Evolutionary conservation across 2,797 vertebrate genomes (phyloP).

Genomic region (Lacerta agilis): DNA sequence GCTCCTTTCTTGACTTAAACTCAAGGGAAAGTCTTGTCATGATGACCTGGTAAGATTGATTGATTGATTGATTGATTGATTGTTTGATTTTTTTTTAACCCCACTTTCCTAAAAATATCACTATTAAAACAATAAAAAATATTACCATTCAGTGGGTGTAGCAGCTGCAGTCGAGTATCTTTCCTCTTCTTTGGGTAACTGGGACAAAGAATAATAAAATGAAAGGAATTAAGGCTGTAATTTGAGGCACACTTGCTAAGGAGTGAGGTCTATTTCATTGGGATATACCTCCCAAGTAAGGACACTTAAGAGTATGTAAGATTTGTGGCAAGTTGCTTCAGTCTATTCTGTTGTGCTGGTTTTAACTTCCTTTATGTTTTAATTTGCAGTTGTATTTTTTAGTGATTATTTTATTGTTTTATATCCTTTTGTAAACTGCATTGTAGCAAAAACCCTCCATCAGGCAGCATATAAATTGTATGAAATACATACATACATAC

Average conservation of each 20-base stretch:
- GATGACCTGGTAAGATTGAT: not conserved
- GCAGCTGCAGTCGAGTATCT: not conserved
- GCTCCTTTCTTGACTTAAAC: not conserved
- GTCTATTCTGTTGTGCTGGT: no score
- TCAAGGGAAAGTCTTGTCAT: not conserved
- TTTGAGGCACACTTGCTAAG: not conserved
- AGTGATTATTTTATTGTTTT: no score
- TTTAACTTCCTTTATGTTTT: no score
- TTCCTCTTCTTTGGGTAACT: not conserved
- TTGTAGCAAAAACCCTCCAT: no score
- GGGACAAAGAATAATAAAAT: not conserved
- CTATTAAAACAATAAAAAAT: no score
- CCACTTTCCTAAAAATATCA: not conserved
- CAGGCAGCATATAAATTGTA: no score
- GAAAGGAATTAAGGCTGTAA: not conserved
- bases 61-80: no score
- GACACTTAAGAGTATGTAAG: not conserved
- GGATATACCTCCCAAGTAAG: not conserved
- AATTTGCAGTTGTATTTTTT: no score
- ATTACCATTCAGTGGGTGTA: not conserved
- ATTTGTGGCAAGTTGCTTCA: no score
- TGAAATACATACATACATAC: not conserved
- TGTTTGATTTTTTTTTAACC: not conserved
- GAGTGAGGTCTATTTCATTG: not conserved
- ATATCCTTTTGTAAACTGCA: no score